Evolutionary conservation across 2,797 vertebrate species (phyloP), one percentile per base, ranked within the genome.

Genomic region (Meda fulgida): DNA sequence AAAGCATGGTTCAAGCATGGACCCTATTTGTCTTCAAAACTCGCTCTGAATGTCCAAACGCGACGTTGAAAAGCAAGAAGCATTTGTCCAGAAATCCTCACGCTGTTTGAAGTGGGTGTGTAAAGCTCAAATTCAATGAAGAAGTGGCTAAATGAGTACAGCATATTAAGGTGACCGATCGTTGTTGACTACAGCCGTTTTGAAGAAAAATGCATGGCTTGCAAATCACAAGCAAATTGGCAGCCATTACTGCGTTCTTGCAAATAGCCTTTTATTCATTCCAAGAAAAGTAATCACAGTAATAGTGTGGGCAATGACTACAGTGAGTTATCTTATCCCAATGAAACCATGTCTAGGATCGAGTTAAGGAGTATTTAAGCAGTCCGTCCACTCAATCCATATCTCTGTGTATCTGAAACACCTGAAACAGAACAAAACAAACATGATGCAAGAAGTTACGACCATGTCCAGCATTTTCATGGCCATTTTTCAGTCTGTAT

Each of bases 201-300:
- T 72, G 1, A 9, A 75, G 43, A 83, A 36, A 75, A 65, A 65
- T 65, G 69, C 81, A 76, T 76, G 18, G 36, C 40, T 77, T 77
- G 72, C 60, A 77, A 84, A 84, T 67, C 72, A 77, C 43, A 26
- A 53, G 72, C 46, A 84, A 53, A 84, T 77, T 69, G 72, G 43
- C 31, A 65, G 71, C 60, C 81, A 67, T 83, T 51, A 76, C 31
- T 5, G 18, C 10, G 46, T 63, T 77, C 11, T 51, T 40, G 43
- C 73, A 76, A 73, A 76, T 51, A 53, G 23, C 43, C 23, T 16
- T 84, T 83, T 83, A 77, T 63, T 55, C 46, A 78, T 84, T 84
- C 46, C 63, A 40, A 53, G 60, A 69, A 53, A 84, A 69, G 53
- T 66, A 66, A 83, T 77, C 67, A 67, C 63, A 69, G 73, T 78